A percentile compares a stretch with the other conserved stretches of the same genome.
phyloP scores from a whole-genome alignment of 2,797 vertebrate genomes.

The Hydrocynus forskahlii region DNA sequence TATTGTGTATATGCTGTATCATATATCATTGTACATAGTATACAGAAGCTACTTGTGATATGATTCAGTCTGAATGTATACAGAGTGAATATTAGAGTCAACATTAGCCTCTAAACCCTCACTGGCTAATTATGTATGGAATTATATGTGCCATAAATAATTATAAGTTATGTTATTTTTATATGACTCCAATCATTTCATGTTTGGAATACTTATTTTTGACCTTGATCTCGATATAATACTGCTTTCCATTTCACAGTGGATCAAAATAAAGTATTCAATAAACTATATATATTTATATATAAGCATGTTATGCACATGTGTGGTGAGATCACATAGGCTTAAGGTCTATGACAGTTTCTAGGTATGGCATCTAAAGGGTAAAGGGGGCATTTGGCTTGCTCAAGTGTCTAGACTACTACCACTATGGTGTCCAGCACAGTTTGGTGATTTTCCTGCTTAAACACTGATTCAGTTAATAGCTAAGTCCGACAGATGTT shows the following conservation, averaged over 20 bases:
- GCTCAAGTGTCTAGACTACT: too few species aligned
- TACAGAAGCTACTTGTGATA: background rate
- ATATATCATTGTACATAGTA: conserved; percentile 4
- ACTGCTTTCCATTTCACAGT: background rate
- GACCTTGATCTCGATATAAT: background rate
- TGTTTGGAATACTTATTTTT: background rate
- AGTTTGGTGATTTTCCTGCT: too few species aligned
- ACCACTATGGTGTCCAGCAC: too few species aligned
- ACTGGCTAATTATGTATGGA: background rate
- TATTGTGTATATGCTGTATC: background rate
- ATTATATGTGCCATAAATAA: too few species aligned
- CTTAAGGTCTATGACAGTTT: too few species aligned
- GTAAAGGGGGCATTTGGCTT: too few species aligned
- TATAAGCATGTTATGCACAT: background rate
- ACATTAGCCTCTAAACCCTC: background rate
- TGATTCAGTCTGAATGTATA: background rate
- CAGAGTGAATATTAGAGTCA: background rate
- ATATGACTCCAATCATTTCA: background rate
- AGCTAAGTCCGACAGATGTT: too few species aligned
- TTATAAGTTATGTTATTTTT: conserved; percentile 6
- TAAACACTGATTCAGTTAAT: too few species aligned
- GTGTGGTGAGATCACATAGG: too few species aligned
- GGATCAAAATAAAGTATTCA: conserved; percentile 15
- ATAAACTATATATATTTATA: background rate
- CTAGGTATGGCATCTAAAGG: too few species aligned